Conservation (phyloP, 1,140 invertebrate species). For the Pseudomyrmex dendroicus region DNA sequence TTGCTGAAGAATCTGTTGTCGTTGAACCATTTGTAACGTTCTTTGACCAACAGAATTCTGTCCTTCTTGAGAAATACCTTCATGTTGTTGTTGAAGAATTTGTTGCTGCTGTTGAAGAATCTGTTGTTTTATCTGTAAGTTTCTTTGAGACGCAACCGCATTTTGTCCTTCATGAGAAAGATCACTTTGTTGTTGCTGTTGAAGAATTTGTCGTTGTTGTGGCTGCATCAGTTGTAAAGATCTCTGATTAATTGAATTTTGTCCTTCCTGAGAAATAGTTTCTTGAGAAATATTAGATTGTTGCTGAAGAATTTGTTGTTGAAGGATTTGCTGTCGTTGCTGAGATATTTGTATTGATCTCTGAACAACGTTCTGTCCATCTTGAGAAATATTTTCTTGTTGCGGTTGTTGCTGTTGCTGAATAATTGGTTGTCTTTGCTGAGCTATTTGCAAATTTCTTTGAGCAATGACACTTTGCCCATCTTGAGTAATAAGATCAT, state of each 20-base stretch:
- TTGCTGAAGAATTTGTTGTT: constrained; percentile 27
- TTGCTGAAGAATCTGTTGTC: constrained; percentile 82
- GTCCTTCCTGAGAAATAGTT: constrained; percentile 75
- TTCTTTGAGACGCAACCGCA: constrained; percentile 76
- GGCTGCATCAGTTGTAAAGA: constrained; percentile 76
- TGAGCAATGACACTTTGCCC: constrained; percentile 78
- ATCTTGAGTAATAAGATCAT: constrained; percentile 78
- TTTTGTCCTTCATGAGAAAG: constrained; percentile 78
- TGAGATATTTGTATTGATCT: constrained; percentile 80
- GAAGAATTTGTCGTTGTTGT: constrained; percentile 68
- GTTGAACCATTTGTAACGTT: constrained; percentile 81
- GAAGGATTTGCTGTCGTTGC: constrained; percentile 69
- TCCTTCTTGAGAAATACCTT: constrained; percentile 71
- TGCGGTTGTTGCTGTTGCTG: constrained; percentile 73
- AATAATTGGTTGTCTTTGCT: constrained; percentile 82
- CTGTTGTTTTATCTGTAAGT: constrained; percentile 81
- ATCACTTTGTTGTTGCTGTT: constrained; percentile 78
- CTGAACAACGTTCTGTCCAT: constrained; percentile 76
- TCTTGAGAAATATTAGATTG: constrained; percentile 60
- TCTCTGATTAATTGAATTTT: constrained; percentile 78
- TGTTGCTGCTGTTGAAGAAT: constrained; percentile 76
- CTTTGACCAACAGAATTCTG: constrained; percentile 78
- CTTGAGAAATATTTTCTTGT: constrained; percentile 65
- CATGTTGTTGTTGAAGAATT: constrained; percentile 85
- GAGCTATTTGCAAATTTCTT: constrained; percentile 76